A percentile compares a stretch with the other conserved stretches of the same genome.
Conservation (phyloP, 1,140 invertebrate genomes). For the Sycophila sp. region DNA sequence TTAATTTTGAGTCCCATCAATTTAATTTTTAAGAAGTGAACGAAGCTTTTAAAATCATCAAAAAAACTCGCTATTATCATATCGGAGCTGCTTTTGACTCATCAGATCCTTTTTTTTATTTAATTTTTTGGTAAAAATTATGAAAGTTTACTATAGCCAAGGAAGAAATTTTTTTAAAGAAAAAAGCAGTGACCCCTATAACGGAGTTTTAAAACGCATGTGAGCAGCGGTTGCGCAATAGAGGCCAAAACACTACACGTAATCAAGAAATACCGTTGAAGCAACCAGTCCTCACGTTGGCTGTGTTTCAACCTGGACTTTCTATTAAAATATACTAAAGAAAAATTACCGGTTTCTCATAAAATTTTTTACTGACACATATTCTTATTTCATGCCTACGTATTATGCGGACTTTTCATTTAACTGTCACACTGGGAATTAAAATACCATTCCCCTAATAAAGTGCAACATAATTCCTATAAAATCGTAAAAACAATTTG, state of each 20-base stretch:
- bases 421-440: neutral
- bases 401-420: neutral
- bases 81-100: too few species aligned
- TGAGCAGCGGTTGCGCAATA: conserved; percentile 26
- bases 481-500: too few species aligned
- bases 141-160: neutral
- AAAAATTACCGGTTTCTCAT: neutral
- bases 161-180: neutral
- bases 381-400: too few species aligned
- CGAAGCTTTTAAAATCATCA: too few species aligned
- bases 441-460: neutral
- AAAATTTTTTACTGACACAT: neutral
- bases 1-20: too few species aligned
- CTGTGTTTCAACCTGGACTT: neutral
- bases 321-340: neutral
- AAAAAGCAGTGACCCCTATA: neutral
- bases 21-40: neutral
- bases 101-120: too few species aligned
- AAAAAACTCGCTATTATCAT: neutral
- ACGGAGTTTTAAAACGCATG: conserved; percentile 18
- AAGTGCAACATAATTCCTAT: too few species aligned
- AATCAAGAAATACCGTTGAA: neutral
- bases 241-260: conserved; percentile 13
- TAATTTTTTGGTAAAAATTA: neutral
- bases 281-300: neutral